Conservation (phyloP, 2,888 invertebrate species). For the Acanthosoma haemorrhoidale region DNA sequence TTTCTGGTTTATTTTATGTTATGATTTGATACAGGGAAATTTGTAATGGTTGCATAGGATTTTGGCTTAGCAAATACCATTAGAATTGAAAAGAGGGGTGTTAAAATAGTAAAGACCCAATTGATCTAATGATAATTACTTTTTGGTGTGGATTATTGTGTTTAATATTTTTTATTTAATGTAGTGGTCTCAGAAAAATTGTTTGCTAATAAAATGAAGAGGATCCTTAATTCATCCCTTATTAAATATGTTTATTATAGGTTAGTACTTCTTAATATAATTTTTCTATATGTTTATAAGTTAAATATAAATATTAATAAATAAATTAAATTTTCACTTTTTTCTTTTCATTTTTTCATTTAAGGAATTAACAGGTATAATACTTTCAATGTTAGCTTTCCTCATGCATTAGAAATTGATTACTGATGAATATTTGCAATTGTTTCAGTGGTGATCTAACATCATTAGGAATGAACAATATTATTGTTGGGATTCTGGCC, state of each 20-base stretch:
- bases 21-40: no score
- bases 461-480: slow-evolving; percentile 17
- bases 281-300: neutral
- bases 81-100: no score
- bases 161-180: no score
- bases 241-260: neutral
- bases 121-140: no score
- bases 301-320: neutral
- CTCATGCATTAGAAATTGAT: neutral
- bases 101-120: no score
- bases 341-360: neutral
- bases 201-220: no score
- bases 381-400: no score
- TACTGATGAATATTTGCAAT: neutral
- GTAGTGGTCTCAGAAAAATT: no score
- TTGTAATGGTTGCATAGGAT: no score
- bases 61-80: no score
- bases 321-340: neutral
- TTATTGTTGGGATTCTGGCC: slow-evolving; percentile 49
- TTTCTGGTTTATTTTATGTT: no score
- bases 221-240: neutral
- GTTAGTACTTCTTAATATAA: neutral
- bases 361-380: neutral
- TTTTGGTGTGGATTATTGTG: no score
- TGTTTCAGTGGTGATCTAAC: neutral